Conservation (phyloP, 2,888 invertebrate genomes). For the Harpalus rufipes region DNA sequence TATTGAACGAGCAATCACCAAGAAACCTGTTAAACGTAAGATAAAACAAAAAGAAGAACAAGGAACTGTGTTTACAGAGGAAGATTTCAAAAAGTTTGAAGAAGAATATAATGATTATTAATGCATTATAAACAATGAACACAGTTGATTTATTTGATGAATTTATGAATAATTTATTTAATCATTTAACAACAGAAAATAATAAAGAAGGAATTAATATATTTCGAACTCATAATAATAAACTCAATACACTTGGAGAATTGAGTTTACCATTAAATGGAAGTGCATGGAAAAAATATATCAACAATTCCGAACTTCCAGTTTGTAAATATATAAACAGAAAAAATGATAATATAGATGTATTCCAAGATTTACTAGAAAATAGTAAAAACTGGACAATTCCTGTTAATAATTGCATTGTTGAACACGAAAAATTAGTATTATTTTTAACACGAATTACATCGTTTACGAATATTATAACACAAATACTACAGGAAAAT, state of each 20-base stretch:
- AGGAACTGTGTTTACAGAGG: slow-evolving; percentile 84
- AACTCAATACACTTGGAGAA: slow-evolving; percentile 81
- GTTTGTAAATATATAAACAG: slow-evolving; percentile 66
- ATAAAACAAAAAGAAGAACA: slow-evolving; percentile 77
- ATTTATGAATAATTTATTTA: slow-evolving; percentile 68
- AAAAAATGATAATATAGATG: slow-evolving; percentile 61
- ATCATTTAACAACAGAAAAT: slow-evolving; percentile 67
- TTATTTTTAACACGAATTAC: slow-evolving; percentile 79
- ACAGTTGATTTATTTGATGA: slow-evolving; percentile 51
- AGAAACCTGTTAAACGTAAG: slow-evolving; percentile 77
- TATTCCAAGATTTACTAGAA: slow-evolving; percentile 72
- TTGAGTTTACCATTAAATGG: slow-evolving; percentile 81
- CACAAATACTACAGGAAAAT: slow-evolving; percentile 71
- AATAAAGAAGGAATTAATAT: slow-evolving; percentile 70
- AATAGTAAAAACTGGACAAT: slow-evolving; percentile 74
- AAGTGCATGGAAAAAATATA: slow-evolving; percentile 80
- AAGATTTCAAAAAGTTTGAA: slow-evolving; percentile 84
- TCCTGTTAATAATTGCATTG: slow-evolving; percentile 75
- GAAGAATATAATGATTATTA: slow-evolving; percentile 81
- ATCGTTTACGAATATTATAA: slow-evolving; percentile 73
- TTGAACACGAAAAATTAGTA: slow-evolving; percentile 77
- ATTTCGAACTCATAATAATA: slow-evolving; percentile 81
- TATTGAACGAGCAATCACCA: slow-evolving; percentile 79
- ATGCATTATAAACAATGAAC: slow-evolving; percentile 63
- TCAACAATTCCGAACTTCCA: slow-evolving; percentile 72